Percentiles rank a stretch among this genome's conserved stretches.
phyloP scores from a whole-genome alignment of 2,797 vertebrate species.

The Poeciliopsis infans region DNA sequence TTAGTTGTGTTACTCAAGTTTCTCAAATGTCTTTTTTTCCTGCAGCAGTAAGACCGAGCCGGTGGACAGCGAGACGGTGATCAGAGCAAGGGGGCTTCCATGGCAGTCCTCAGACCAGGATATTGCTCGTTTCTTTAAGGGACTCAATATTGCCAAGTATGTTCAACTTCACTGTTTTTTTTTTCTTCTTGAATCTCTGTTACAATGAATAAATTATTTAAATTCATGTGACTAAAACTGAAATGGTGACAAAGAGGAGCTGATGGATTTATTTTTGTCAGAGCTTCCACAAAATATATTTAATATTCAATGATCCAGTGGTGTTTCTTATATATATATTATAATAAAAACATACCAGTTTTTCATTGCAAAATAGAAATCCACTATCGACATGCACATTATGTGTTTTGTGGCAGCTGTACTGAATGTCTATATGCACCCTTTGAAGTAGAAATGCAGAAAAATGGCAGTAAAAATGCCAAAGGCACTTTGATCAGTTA shows the following conservation, averaged over 20 bases:
- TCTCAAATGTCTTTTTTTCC: neutral
- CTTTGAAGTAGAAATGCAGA: neutral
- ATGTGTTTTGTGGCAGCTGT: neutral
- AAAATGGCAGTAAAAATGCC: neutral
- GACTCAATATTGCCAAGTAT: conserved; percentile 97
- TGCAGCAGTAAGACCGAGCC: conserved; percentile 88
- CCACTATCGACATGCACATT: neutral
- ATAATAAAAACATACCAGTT: neutral
- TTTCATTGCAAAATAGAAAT: neutral
- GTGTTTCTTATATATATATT: neutral
- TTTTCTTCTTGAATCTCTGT: neutral
- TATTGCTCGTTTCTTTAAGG: conserved; percentile 97
- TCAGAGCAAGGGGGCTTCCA: conserved; percentile 93
- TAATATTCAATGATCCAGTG: neutral
- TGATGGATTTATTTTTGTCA: neutral
- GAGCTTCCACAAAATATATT: neutral
- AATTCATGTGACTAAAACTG: neutral
- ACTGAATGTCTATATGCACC: neutral
- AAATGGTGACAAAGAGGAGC: neutral
- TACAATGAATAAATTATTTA: neutral
- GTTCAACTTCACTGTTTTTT: conserved; percentile 24
- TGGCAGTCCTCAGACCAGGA: conserved; percentile 99
- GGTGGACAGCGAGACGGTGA: conserved; percentile 94
- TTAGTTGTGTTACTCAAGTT: neutral
- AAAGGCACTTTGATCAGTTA: neutral